phyloP scores from a whole-genome alignment of 2,797 vertebrate species.

The Manis pentadactyla region DNA sequence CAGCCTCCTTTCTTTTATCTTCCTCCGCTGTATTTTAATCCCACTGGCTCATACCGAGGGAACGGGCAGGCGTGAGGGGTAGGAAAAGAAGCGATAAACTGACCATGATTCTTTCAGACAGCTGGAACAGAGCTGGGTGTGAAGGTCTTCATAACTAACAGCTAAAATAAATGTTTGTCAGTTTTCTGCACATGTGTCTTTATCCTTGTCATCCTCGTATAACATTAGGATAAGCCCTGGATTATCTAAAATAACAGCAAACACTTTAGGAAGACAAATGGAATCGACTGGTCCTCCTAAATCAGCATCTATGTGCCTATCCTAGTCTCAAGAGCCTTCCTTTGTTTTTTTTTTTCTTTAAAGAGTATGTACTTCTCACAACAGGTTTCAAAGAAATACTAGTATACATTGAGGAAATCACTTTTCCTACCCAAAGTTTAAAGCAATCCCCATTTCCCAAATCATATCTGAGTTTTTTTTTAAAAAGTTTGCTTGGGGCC shows the following conservation, averaged over 20 bases:
- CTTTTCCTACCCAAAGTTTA: background rate
- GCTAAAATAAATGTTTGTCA: slow-evolving; percentile 37
- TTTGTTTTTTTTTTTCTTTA: background rate
- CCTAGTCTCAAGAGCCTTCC: background rate
- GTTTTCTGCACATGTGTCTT: slow-evolving; percentile 34
- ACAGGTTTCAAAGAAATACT: background rate
- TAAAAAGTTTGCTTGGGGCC: no score
- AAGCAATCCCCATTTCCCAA: slow-evolving; percentile 3
- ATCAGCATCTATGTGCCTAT: background rate
- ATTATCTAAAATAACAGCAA: slow-evolving; percentile 51
- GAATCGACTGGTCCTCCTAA: background rate
- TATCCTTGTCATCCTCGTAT: background rate
- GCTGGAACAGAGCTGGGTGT: background rate
- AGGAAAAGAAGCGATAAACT: background rate
- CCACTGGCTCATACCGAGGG: background rate
- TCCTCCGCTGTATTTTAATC: background rate
- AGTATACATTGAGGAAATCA: background rate
- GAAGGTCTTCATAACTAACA: slow-evolving; percentile 5
- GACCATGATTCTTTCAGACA: background rate
- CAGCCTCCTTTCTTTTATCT: background rate
- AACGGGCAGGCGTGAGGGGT: background rate
- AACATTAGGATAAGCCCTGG: background rate
- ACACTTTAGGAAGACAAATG: slow-evolving; percentile 22
- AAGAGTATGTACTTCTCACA: background rate
- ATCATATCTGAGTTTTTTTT: background rate